These are phyloP conservation scores for Gallinago jamesoni DNA, from an alignment of 2,113 vertebrate species.

Conservation along the genomic window DNA sequence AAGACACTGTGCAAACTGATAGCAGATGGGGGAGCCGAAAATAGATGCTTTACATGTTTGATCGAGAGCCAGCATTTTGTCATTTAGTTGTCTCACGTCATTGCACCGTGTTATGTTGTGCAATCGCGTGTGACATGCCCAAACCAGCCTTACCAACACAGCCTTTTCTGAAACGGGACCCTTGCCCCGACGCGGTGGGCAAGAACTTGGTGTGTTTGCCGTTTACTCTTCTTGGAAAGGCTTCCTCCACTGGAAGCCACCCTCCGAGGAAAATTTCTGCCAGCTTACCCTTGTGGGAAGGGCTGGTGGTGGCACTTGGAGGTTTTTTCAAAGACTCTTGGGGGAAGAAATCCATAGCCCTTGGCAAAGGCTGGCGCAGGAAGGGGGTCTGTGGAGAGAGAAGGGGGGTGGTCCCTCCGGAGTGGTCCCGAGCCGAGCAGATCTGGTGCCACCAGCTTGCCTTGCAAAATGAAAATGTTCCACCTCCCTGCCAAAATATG, in stretches of 20 bases:
- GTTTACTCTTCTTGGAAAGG: slow-evolving; percentile 32
- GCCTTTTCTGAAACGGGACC: background rate
- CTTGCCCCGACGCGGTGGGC: background rate
- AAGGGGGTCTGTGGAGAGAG: background rate
- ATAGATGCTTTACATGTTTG: slow-evolving; percentile 54
- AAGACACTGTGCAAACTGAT: slow-evolving; percentile 31
- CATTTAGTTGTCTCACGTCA: slow-evolving; percentile 33
- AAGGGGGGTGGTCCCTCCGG: background rate
- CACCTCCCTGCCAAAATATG: slow-evolving; percentile 13
- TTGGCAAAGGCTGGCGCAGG: background rate
- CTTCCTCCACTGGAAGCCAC: background rate
- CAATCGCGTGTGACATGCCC: background rate
- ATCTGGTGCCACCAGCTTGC: background rate
- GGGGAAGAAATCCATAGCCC: background rate
- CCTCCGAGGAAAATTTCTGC: background rate
- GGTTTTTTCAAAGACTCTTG: background rate
- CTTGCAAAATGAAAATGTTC: slow-evolving; percentile 34
- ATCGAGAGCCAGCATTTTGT: slow-evolving; percentile 54
- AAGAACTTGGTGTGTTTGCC: background rate
- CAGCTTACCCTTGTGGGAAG: background rate
- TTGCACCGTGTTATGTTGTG: background rate
- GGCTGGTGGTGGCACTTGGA: background rate
- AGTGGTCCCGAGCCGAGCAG: background rate
- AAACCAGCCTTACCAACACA: background rate
- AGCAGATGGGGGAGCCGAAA: slow-evolving; percentile 53